Evolutionary conservation across 2,797 vertebrate species (phyloP).

Genomic region (Pseudocheirus occidentalis): DNA sequence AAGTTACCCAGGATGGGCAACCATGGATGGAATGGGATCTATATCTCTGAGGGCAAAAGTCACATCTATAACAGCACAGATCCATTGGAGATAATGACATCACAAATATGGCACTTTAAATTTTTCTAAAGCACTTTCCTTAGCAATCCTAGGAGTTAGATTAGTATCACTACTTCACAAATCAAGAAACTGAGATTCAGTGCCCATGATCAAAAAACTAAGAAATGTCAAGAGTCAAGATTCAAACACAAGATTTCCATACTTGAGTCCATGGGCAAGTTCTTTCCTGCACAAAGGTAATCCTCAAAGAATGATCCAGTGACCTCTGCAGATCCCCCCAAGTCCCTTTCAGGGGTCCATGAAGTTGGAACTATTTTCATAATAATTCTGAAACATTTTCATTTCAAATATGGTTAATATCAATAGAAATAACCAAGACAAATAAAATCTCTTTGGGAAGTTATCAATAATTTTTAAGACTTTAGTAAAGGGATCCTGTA

Average conservation of each 20-base stretch:
- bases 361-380: too few species aligned
- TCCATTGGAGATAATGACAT: background rate
- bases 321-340: too few species aligned
- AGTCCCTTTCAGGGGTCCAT: too few species aligned
- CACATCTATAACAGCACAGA: background rate
- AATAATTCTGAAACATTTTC: too few species aligned
- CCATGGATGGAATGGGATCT: background rate
- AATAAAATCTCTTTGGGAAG: too few species aligned
- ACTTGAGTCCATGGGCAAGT: background rate
- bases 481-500: too few species aligned
- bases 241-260: background rate
- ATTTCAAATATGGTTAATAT: too few species aligned
- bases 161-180: background rate
- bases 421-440: too few species aligned
- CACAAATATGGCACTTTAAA: background rate
- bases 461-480: too few species aligned
- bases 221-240: background rate
- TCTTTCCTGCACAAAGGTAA: background rate
- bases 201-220: background rate
- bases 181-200: background rate
- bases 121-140: background rate
- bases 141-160: background rate
- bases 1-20: background rate
- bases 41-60: background rate
- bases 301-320: too few species aligned